These are phyloP conservation scores for Lichenostomus cassidix DNA, from an alignment of 2,113 vertebrate species.

Conservation along the genomic window DNA sequence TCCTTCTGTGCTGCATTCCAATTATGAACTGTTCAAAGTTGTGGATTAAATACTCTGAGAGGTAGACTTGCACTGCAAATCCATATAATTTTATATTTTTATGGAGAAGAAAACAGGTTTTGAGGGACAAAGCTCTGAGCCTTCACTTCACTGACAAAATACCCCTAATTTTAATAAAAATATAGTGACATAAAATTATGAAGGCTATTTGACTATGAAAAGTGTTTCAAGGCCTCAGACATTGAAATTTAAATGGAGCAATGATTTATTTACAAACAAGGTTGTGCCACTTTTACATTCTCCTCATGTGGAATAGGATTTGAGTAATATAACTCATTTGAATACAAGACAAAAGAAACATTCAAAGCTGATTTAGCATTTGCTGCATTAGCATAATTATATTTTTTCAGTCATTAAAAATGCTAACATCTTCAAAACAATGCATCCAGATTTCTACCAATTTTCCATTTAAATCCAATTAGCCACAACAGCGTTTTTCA, in stretches of 20 bases:
- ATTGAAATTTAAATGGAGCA: not conserved
- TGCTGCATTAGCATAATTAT: slow-evolving; percentile 2
- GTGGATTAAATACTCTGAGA: not conserved
- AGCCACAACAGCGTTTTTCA: not conserved
- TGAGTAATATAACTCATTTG: not conserved
- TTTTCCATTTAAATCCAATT: slow-evolving; percentile 17
- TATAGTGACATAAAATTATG: not conserved
- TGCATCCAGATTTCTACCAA: not conserved
- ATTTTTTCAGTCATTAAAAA: slow-evolving; percentile 25
- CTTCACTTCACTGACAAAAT: not conserved
- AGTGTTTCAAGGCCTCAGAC: not conserved
- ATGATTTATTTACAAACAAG: not conserved
- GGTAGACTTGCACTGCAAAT: not conserved
- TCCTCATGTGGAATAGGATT: not conserved
- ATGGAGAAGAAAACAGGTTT: not conserved
- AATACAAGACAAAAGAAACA: slow-evolving; percentile 12
- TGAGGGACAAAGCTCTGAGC: not conserved
- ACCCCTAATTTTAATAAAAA: not conserved
- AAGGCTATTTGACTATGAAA: not conserved
- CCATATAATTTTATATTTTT: not conserved
- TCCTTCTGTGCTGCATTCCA: not conserved
- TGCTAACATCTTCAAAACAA: slow-evolving; percentile 35
- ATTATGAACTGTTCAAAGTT: not conserved
- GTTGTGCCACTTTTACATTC: not conserved
- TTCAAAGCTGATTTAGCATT: not conserved